Evolutionary conservation across 2,797 vertebrate species (phyloP).

Genomic region (Eptatretus atami): DNA sequence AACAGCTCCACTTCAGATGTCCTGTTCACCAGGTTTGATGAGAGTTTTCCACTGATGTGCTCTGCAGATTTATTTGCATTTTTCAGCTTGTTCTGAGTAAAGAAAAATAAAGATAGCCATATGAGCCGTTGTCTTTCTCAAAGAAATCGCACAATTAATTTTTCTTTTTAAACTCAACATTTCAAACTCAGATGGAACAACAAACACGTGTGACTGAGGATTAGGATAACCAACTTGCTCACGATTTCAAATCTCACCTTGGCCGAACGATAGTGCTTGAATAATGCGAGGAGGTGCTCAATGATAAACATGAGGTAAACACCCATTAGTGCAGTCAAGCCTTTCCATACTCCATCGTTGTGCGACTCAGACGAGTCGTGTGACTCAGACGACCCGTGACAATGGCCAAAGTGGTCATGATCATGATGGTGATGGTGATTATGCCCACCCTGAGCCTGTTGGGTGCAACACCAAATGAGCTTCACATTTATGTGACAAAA

Average conservation of each 20-base stretch:
- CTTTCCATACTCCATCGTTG: slow-evolving; percentile 71
- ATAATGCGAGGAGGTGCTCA: slow-evolving; percentile 78
- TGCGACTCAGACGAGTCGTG: slow-evolving; percentile 12
- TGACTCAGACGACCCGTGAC: slow-evolving; percentile 13
- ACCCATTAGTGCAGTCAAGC: slow-evolving; percentile 55
- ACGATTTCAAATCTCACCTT: slow-evolving; percentile 20
- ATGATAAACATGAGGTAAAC: slow-evolving; percentile 93
- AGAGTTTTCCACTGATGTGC: slow-evolving; percentile 52
- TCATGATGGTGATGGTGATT: slow-evolving; percentile 9
- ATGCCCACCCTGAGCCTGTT: slow-evolving; percentile 33
- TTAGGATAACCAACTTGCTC: neutral
- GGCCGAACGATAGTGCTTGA: slow-evolving; percentile 58
- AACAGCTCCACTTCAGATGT: slow-evolving; percentile 74
- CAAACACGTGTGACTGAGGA: neutral
- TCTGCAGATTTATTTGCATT: slow-evolving; percentile 23
- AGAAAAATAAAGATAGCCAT: slow-evolving; percentile 10
- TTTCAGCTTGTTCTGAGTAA: slow-evolving; percentile 26
- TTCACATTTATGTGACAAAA: neutral
- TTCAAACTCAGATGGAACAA: neutral
- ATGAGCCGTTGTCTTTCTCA: neutral
- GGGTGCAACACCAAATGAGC: slow-evolving; percentile 34
- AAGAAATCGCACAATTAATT: neutral
- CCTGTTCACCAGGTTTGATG: slow-evolving; percentile 60
- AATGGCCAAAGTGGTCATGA: slow-evolving; percentile 13
- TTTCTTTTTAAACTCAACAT: slow-evolving; percentile 1